A percentile compares a stretch with the other conserved stretches of the same genome.
These are phyloP conservation scores for Gorsachius goisagi DNA, from an alignment of 2,113 vertebrate species.

Conservation along the genomic window DNA sequence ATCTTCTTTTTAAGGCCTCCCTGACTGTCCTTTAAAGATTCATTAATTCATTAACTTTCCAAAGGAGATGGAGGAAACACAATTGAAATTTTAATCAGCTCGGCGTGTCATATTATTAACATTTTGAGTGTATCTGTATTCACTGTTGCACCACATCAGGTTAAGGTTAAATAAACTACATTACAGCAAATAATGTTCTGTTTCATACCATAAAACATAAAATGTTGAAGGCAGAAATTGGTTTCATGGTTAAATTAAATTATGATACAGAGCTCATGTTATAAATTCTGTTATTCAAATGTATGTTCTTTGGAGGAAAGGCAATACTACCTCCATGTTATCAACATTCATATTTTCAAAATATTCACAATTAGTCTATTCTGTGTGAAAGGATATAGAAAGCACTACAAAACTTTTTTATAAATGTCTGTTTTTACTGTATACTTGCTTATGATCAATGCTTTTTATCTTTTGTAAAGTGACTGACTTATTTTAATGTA, in stretches of 20 bases:
- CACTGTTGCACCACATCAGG: constrained; percentile 62
- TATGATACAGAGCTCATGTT: constrained; percentile 33
- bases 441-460: background rate
- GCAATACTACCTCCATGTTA: background rate
- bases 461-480: background rate
- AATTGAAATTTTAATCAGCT: constrained; percentile 80
- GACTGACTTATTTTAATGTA: background rate
- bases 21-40: constrained; percentile 84
- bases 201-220: constrained; percentile 66
- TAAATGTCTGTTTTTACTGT: background rate
- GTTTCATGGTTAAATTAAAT: constrained; percentile 69
- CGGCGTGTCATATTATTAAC: constrained; percentile 70
- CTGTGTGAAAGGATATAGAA: background rate
- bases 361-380: background rate
- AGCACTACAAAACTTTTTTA: background rate
- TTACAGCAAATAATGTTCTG: constrained; percentile 69
- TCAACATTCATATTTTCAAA: constrained; percentile 25
- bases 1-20: constrained; percentile 77
- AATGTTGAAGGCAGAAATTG: constrained; percentile 61
- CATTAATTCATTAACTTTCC: constrained; percentile 90
- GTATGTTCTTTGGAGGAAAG: constrained; percentile 37
- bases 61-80: constrained; percentile 74
- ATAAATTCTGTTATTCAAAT: constrained; percentile 32
- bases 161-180: constrained; percentile 75
- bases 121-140: constrained; percentile 70